phyloP scores from a whole-genome alignment of 2,888 invertebrate genomes.

The Orthosia cruda region DNA sequence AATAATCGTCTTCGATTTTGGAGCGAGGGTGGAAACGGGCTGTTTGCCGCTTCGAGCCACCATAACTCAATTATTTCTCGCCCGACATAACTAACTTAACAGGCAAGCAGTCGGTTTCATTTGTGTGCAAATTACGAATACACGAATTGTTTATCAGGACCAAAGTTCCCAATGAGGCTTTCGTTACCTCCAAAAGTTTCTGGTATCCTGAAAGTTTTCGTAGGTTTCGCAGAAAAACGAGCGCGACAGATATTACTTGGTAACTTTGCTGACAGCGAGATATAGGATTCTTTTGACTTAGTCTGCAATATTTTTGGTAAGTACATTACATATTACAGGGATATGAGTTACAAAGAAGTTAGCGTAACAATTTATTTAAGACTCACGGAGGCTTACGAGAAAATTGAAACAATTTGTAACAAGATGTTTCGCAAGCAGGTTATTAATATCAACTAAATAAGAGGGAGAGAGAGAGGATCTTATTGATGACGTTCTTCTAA shows the following conservation, averaged over 20 bases:
- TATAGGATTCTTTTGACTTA: conserved; percentile 41
- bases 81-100: conserved; percentile 63
- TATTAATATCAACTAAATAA: neutral
- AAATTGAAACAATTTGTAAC: conserved; percentile 2
- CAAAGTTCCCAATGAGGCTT: conserved; percentile 31
- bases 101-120: conserved; percentile 42
- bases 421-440: neutral
- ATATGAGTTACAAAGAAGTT: conserved; percentile 39
- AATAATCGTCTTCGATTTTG: conserved; percentile 70
- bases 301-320: conserved; percentile 31
- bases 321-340: conserved; percentile 30
- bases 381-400: neutral
- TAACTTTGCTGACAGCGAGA: conserved; percentile 51
- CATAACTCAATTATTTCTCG: conserved; percentile 73
- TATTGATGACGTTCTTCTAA: too few species aligned
- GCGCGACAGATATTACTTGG: conserved; percentile 55
- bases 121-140: conserved; percentile 64
- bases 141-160: conserved; percentile 53
- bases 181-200: conserved; percentile 44
- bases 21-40: conserved; percentile 65
- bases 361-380: conserved; percentile 30
- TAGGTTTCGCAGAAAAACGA: conserved; percentile 43
- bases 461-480: too few species aligned
- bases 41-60: conserved; percentile 57
- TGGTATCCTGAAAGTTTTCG: conserved; percentile 45